Evolutionary conservation across 2,113 vertebrate species (phyloP).

Genomic region (Protobothrops flavoviridis): DNA sequence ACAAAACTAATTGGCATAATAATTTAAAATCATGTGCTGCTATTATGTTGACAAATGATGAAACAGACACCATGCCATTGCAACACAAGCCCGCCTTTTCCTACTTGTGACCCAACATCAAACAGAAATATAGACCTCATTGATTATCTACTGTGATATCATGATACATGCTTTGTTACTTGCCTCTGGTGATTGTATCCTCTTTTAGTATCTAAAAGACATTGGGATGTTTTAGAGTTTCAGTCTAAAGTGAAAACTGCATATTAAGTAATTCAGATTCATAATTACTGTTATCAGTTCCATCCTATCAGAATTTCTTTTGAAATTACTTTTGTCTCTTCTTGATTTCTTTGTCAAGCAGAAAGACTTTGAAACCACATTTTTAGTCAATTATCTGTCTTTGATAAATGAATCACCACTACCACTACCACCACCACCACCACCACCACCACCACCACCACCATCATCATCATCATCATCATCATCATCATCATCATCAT

Average conservation of each 20-base stretch:
- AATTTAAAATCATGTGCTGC: too few species aligned
- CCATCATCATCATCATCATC: not conserved
- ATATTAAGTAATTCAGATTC: not conserved
- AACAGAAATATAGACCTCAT: too few species aligned
- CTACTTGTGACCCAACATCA: too few species aligned
- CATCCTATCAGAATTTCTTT: not conserved
- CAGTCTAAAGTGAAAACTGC: not conserved
- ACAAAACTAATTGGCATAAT: too few species aligned
- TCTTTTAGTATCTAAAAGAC: too few species aligned
- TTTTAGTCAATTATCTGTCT: not conserved
- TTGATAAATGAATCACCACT: not conserved
- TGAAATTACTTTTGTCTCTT: not conserved
- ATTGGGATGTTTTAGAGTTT: too few species aligned
- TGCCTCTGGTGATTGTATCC: too few species aligned
- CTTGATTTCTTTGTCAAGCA: not conserved
- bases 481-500: not conserved
- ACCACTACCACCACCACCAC: not conserved
- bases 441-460: not conserved
- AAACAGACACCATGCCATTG: too few species aligned
- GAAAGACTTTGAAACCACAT: not conserved
- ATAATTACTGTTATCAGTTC: not conserved
- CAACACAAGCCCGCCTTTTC: too few species aligned
- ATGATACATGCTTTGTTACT: too few species aligned
- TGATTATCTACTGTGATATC: too few species aligned
- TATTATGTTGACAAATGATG: too few species aligned